These are phyloP conservation scores for Dione vanillae DNA, from an alignment of 2,888 invertebrate species.

Conservation along the genomic window DNA sequence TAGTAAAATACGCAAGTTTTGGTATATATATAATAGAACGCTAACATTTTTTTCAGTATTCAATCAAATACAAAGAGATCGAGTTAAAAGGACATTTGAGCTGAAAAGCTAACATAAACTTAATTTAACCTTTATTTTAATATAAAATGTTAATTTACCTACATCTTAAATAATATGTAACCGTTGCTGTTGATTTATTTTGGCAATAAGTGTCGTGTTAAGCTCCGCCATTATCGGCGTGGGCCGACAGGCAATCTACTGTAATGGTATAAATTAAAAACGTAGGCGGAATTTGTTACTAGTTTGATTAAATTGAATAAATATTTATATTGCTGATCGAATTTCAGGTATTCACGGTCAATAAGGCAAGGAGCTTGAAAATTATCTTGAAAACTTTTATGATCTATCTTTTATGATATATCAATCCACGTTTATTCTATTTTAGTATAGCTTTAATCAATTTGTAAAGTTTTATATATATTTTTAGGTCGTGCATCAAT, in stretches of 20 bases:
- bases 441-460: too few relatives aligned
- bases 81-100: background rate
- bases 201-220: constrained; percentile 79
- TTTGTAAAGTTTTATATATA: too few relatives aligned
- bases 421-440: too few relatives aligned
- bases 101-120: background rate
- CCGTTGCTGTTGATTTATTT: constrained; percentile 68
- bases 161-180: constrained; percentile 42
- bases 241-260: constrained; percentile 54
- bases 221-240: constrained; percentile 67
- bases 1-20: too few relatives aligned
- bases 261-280: constrained; percentile 43
- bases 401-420: too few relatives aligned
- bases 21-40: too few relatives aligned
- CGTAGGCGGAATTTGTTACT: constrained; percentile 16
- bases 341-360: background rate
- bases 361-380: too few relatives aligned
- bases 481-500: too few relatives aligned
- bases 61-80: background rate
- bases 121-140: background rate
- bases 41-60: background rate
- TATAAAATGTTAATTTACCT: constrained; percentile 31
- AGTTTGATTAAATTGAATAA: constrained; percentile 8
- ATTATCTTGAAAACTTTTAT: too few relatives aligned
- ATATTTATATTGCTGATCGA: background rate